Percentiles rank a stretch among this genome's conserved stretches.
phyloP scores from a whole-genome alignment of 2,888 invertebrate genomes.

The Campaea margaritaria region DNA sequence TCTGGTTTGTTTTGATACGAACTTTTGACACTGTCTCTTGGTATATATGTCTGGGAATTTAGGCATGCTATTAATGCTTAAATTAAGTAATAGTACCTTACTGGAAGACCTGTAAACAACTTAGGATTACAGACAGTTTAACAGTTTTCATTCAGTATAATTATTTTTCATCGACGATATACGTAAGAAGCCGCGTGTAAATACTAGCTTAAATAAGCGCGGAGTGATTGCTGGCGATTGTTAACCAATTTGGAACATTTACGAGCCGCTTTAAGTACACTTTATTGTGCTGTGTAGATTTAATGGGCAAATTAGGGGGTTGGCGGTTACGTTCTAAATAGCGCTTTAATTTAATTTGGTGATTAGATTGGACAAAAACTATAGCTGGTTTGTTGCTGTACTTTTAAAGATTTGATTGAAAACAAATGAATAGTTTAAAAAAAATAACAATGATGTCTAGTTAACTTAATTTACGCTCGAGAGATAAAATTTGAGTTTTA shows the following conservation, averaged over 20 bases:
- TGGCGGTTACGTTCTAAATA: constrained; percentile 20
- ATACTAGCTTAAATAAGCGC: constrained; percentile 14
- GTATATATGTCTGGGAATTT: too few species aligned
- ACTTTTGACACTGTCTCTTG: too few species aligned
- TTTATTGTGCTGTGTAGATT: constrained; percentile 34
- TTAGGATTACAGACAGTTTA: not conserved
- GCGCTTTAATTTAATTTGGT: constrained; percentile 22
- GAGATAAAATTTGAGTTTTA: too few species aligned
- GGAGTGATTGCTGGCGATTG: constrained; percentile 30
- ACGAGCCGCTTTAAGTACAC: constrained; percentile 21
- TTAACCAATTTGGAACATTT: constrained; percentile 38
- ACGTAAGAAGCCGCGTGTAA: constrained; percentile 3
- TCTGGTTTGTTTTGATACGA: too few species aligned
- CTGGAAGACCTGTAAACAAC: too few species aligned
- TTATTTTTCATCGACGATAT: not conserved
- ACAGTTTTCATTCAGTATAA: too few species aligned
- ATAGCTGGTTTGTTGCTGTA: not conserved
- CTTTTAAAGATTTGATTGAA: not conserved
- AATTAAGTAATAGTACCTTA: too few species aligned
- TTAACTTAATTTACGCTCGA: too few species aligned
- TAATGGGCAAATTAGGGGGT: constrained; percentile 32
- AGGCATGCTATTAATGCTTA: too few species aligned
- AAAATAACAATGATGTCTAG: too few species aligned
- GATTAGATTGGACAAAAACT: constrained; percentile 12
- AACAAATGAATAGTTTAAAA: too few species aligned